Evolutionary conservation across 2,113 vertebrate species (phyloP).

Genomic region (Aythya baeri): DNA sequence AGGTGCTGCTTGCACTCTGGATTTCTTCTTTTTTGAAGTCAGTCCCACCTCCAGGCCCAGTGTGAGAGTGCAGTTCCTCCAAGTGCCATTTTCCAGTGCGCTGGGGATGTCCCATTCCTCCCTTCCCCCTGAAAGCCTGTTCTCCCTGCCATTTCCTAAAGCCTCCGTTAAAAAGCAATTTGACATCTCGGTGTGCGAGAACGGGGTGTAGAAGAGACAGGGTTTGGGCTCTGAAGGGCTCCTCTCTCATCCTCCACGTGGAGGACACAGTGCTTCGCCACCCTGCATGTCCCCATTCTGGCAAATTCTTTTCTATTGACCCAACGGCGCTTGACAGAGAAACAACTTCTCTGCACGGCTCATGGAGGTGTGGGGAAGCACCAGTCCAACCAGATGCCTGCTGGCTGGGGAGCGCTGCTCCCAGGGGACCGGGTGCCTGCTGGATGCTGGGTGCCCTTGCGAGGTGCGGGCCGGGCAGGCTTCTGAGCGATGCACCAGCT

Average conservation of each 20-base stretch:
- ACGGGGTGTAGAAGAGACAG: not conserved
- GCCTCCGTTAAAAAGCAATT: not conserved
- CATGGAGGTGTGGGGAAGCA: not conserved
- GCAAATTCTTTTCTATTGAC: not conserved
- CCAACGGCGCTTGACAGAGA: not conserved
- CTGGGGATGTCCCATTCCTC: not conserved
- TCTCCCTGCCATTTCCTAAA: fast-evolving
- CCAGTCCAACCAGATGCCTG: not conserved
- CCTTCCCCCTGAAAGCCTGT: not conserved
- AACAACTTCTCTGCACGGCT: not conserved
- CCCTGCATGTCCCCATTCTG: not conserved
- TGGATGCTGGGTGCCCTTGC: not conserved
- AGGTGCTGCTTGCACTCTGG: not conserved
- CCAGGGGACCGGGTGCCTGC: constrained; percentile 34
- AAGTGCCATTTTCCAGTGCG: not conserved
- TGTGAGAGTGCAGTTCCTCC: not conserved
- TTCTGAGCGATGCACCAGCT: fast-evolving
- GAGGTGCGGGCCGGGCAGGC: not conserved
- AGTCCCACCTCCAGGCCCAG: fast-evolving
- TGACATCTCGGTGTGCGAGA: not conserved
- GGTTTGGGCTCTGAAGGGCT: fast-evolving
- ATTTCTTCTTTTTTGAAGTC: not conserved
- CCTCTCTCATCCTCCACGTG: fast-evolving
- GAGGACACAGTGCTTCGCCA: not conserved
- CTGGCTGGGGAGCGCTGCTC: not conserved